These are phyloP conservation scores for Nanorana parkeri DNA, from an alignment of 2,113 vertebrate genomes.

Conservation along the genomic window DNA sequence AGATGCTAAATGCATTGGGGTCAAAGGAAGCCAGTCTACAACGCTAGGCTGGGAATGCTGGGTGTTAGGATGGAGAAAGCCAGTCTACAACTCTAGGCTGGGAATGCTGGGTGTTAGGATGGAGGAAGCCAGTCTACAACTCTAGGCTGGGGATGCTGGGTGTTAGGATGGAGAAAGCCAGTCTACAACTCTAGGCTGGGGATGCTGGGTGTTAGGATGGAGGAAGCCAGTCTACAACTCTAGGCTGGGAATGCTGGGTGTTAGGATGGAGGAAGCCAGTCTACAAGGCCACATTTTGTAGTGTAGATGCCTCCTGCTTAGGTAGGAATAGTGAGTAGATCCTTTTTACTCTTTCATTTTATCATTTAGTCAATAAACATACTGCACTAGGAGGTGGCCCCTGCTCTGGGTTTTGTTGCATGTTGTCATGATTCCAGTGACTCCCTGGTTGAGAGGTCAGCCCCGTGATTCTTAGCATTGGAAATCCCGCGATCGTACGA, in stretches of 20 bases:
- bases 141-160: background rate
- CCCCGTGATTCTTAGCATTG: too few species aligned
- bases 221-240: background rate
- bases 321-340: too few species aligned
- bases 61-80: background rate
- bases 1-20: background rate
- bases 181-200: background rate
- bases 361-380: too few species aligned
- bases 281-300: background rate
- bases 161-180: background rate
- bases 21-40: too few species aligned
- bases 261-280: background rate
- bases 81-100: background rate
- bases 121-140: background rate
- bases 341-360: too few species aligned
- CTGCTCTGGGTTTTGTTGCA: too few species aligned
- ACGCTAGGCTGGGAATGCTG: background rate
- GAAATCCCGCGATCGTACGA: too few species aligned
- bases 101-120: background rate
- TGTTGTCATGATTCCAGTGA: too few species aligned
- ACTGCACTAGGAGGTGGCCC: too few species aligned
- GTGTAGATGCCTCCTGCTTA: too few species aligned
- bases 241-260: background rate
- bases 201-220: background rate
- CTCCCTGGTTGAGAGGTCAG: too few species aligned